Conservation (phyloP, 2,113 vertebrate genomes). For the Lepus americanus region DNA sequence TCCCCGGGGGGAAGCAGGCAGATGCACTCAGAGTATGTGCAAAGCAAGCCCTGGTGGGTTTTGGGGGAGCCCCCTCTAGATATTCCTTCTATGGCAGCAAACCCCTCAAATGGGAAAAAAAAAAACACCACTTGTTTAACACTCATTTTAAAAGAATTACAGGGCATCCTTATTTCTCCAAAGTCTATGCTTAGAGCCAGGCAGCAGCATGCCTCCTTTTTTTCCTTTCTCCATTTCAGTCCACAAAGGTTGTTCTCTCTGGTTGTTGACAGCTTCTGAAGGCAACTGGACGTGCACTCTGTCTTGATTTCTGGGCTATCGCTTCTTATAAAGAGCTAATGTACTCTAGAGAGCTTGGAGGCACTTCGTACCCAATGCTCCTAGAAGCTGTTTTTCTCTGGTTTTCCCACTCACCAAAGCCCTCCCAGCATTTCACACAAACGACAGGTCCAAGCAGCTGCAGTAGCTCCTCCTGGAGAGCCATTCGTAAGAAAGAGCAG, state of each 20-base stretch:
- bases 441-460: not conserved
- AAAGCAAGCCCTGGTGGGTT: not conserved
- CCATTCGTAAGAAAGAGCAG: not conserved
- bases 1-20: rapidly evolving
- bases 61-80: not conserved
- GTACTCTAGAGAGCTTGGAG: not conserved
- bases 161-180: not conserved
- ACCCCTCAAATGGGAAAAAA: not conserved
- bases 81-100: not conserved
- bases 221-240: not conserved
- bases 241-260: not conserved
- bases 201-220: not conserved
- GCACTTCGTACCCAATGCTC: not conserved
- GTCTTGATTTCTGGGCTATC: not conserved
- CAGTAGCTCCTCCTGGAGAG: not conserved
- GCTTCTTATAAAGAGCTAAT: not conserved
- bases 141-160: not conserved
- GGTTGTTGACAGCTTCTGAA: not conserved
- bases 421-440: not conserved
- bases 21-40: not conserved
- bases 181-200: not conserved
- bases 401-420: not conserved
- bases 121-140: not conserved
- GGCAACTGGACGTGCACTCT: not conserved
- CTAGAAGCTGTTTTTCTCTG: not conserved